These are phyloP conservation scores for Avahi laniger DNA, from an alignment of 2,797 vertebrate genomes.

Conservation along the genomic window DNA sequence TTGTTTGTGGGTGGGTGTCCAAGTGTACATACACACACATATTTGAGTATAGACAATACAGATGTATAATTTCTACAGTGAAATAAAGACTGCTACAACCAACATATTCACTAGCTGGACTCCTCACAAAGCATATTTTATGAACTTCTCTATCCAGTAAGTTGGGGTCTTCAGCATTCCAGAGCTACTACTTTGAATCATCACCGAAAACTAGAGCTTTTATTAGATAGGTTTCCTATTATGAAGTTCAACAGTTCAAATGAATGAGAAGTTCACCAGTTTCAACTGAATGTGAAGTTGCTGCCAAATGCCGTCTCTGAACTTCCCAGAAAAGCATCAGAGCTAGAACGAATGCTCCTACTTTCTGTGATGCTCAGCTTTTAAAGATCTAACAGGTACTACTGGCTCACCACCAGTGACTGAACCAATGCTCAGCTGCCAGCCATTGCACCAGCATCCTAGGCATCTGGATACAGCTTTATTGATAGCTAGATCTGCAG, in stretches of 20 bases:
- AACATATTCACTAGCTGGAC: neutral
- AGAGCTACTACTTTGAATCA: slow-evolving; percentile 41
- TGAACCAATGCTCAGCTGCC: neutral
- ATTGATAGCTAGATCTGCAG: neutral
- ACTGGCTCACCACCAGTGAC: neutral
- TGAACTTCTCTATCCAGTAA: neutral
- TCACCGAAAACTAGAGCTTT: neutral
- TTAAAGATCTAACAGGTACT: neutral
- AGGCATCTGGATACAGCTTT: neutral
- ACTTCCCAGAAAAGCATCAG: neutral
- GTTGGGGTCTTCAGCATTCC: slow-evolving; percentile 28
- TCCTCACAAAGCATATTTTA: slow-evolving; percentile 26
- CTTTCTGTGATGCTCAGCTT: neutral
- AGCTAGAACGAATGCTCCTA: neutral
- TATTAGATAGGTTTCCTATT: slow-evolving; percentile 35
- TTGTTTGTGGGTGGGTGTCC: neutral
- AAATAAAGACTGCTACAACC: neutral
- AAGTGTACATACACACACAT: neutral
- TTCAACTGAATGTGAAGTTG: neutral
- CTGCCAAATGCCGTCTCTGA: neutral
- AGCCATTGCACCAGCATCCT: neutral
- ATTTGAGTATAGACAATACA: neutral
- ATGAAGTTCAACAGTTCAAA: slow-evolving; percentile 12
- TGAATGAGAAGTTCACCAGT: neutral
- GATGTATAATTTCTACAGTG: neutral